A percentile compares a stretch with the other conserved stretches of the same genome.
Evolutionary conservation across 2,113 vertebrate genomes (phyloP).

Genomic region (Cochlearius cochlearius): DNA sequence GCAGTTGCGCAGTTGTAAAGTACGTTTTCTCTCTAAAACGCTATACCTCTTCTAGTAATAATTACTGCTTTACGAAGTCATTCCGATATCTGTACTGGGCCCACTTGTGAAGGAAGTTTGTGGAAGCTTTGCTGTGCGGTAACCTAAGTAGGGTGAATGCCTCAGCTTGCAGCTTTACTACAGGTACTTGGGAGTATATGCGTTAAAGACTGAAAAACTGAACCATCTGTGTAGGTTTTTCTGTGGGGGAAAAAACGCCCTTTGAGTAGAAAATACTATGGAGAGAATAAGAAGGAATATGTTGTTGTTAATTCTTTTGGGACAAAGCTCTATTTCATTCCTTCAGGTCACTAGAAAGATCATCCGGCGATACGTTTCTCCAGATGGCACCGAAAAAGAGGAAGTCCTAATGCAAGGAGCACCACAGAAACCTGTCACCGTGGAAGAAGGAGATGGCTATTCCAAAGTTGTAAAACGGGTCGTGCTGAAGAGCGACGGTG

Average conservation of each 20-base stretch:
- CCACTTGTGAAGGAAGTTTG: not conserved
- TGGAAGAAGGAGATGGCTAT: slow-evolving; percentile 84
- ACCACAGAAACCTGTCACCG: slow-evolving; percentile 75
- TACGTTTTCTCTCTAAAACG: not conserved
- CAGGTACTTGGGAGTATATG: not conserved
- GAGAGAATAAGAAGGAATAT: not conserved
- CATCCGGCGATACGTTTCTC: slow-evolving; percentile 83
- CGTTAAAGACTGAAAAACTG: not conserved
- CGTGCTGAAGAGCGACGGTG: slow-evolving; percentile 83
- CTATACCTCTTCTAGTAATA: not conserved
- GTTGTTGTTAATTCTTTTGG: not conserved
- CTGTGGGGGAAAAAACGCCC: not conserved
- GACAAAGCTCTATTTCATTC: not conserved
- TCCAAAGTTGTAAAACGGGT: slow-evolving; percentile 92
- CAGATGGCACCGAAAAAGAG: slow-evolving; percentile 85
- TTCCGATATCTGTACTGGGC: not conserved
- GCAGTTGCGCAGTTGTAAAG: not conserved
- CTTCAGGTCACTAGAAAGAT: slow-evolving; percentile 91
- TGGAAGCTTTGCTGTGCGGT: not conserved
- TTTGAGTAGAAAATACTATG: not conserved
- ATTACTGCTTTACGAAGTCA: not conserved
- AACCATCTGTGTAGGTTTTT: not conserved
- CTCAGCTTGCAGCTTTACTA: not conserved
- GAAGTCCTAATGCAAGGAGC: slow-evolving; percentile 83
- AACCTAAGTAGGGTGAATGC: not conserved